Base-by-base conservation (phyloP, 2,888 invertebrate species). In the Ormyrus pomaceus region DNA sequence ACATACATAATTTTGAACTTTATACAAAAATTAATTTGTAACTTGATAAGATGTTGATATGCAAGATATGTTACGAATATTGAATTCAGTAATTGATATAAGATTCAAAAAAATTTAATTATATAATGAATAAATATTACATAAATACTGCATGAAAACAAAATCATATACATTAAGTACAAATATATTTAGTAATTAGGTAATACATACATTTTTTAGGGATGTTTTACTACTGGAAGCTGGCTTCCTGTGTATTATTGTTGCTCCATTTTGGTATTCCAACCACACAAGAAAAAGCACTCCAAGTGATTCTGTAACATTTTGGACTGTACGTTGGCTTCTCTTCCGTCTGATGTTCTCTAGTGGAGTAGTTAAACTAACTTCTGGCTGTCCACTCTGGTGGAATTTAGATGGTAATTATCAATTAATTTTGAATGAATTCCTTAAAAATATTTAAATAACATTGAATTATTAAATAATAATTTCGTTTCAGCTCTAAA, bases 181-280 rank as follows among this genome's bases (percentile, higher is more conserved):
- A 13, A 7, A 45, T 11, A 9, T 2, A 71, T 65, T 78, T 10
- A 19, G 65, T 68, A 13, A 59, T 48, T 50, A 9, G 34, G 4
- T 34, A 34, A 34, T 34, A 34, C 8, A 51, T 9, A 10, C 1
- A 34, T 34, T 3, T 34, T 84, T 55, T 86, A 95, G 95, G 94
- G 96, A 96, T 89, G 93, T 93, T 80, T 91, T 96, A 55, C 91
- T 96, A 51, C 88, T 96, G 81, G 96, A 96, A 91, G 92, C 94
- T 71, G 96, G 96, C 53, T 94, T 95, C 86, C 88, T 96, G 50
- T 93, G 94, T 48, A 92, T 94, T 65, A 87, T 96, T 11, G 91
- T 95, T n/a, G 95, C 96, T 19, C 95, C 95, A 4, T 85, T 92
- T 11, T 91, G 91, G 72, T 89, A 91, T 56, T 87, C 90, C 51